Evolutionary conservation across 2,888 invertebrate species (phyloP).

Genomic region (Brenthis ino): DNA sequence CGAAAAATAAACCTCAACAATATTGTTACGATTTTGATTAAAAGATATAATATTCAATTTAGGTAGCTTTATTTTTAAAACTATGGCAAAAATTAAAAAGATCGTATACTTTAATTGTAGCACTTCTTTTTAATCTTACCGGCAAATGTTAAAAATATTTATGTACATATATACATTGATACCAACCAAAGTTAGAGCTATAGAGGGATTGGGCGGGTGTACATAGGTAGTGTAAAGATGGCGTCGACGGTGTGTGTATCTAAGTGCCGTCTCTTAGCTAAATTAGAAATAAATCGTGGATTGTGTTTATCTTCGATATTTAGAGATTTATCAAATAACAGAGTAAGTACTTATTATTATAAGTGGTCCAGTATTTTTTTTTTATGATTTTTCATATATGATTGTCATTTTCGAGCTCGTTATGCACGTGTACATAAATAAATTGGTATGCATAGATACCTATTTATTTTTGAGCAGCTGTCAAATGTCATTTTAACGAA

Average conservation of each 20-base stretch:
- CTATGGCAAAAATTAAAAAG: too few relatives aligned
- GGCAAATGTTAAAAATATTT: constrained; percentile 13
- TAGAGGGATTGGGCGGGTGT: constrained; percentile 40
- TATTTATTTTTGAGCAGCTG: constrained; percentile 58
- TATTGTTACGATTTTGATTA: too few relatives aligned
- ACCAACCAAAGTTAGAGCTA: constrained; percentile 35
- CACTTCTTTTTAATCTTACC: background rate
- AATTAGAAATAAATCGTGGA: constrained; percentile 83
- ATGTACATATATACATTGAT: constrained; percentile 28
- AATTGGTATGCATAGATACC: constrained; percentile 48
- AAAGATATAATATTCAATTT: too few relatives aligned
- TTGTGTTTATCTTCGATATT: constrained; percentile 79
- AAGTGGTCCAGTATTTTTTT: constrained; percentile 44
- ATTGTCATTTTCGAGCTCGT: constrained; percentile 56
- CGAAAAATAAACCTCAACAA: too few relatives aligned
- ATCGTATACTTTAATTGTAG: too few relatives aligned
- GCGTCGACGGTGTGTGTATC: constrained; percentile 84
- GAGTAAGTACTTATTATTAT: constrained; percentile 63
- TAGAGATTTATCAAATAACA: constrained; percentile 77
- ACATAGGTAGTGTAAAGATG: constrained; percentile 79
- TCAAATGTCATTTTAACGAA: constrained; percentile 67
- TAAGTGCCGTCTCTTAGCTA: constrained; percentile 82
- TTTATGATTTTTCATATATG: constrained; percentile 59
- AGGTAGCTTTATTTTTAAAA: too few relatives aligned
- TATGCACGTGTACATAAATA: constrained; percentile 63